Evolutionary conservation across 2,113 vertebrate genomes (phyloP).

Genomic region (Xiphorhynchus elegans): DNA sequence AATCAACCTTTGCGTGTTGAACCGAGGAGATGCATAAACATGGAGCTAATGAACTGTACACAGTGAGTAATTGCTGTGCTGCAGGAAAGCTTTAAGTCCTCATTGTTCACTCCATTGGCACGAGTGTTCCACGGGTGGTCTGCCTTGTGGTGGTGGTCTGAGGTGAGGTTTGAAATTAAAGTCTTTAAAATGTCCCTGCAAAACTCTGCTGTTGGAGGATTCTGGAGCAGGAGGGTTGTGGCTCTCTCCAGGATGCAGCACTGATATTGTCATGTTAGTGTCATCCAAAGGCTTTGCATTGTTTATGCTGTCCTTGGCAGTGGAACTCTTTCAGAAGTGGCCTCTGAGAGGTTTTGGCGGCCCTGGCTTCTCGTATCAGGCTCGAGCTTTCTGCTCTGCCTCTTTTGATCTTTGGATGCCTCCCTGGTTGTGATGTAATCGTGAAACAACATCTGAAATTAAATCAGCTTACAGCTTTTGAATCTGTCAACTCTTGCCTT

Average conservation of each 20-base stretch:
- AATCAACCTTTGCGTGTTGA: not conserved
- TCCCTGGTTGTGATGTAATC: not conserved
- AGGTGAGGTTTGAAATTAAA: not conserved
- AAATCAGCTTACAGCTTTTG: not conserved
- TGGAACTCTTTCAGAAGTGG: not conserved
- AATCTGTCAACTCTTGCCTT: not conserved
- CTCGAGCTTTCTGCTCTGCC: not conserved
- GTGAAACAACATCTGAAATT: not conserved
- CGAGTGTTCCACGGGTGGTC: not conserved
- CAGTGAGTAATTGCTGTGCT: not conserved
- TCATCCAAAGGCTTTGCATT: not conserved
- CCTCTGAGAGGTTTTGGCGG: not conserved
- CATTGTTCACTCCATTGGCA: rapidly evolving
- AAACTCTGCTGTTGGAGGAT: not conserved
- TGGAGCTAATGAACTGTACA: not conserved
- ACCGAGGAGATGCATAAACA: not conserved
- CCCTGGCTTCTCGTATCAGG: not conserved
- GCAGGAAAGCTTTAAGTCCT: not conserved
- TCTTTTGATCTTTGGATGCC: not conserved
- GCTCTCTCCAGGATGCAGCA: not conserved
- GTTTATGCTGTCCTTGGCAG: not conserved
- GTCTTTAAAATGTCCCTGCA: not conserved
- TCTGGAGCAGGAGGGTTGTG: not conserved
- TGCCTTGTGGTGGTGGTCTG: not conserved
- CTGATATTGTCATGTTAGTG: not conserved